These are phyloP conservation scores for Stictonetta naevosa DNA, from an alignment of 2,113 vertebrate genomes.

Conservation along the genomic window DNA sequence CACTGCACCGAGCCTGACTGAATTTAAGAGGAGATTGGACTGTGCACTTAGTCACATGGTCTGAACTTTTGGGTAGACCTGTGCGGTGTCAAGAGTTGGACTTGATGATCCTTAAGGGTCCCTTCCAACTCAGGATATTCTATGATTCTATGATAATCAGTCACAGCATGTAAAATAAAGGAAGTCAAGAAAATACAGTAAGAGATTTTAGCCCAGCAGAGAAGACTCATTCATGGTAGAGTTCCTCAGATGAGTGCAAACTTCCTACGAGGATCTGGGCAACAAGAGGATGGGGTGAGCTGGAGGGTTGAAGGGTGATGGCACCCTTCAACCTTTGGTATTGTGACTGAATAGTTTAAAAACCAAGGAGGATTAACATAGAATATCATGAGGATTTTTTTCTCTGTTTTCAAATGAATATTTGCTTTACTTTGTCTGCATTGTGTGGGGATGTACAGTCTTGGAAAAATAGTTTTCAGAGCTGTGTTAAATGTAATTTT, in stretches of 20 bases:
- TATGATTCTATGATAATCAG: no score
- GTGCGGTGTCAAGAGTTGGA: no score
- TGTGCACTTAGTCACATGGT: no score
- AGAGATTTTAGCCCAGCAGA: neutral
- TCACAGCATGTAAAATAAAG: neutral
- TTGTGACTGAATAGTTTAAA: neutral
- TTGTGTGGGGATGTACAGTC: neutral
- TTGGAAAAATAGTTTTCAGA: neutral
- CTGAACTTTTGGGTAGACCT: no score
- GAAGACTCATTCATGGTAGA: neutral
- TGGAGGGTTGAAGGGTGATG: neutral
- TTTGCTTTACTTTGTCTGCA: neutral
- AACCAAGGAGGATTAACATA: neutral
- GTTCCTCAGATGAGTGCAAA: neutral
- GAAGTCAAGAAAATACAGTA: neutral
- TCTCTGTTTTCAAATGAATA: neutral
- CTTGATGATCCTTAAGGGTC: no score
- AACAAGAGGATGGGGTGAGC: neutral
- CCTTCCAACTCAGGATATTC: no score
- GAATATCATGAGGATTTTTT: neutral
- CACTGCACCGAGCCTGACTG: no score
- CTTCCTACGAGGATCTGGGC: neutral
- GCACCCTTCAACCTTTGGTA: neutral
- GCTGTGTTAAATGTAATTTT: neutral
- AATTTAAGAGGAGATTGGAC: no score